phyloP scores from a whole-genome alignment of 2,113 vertebrate genomes.

The Corythornis madagascariensis region DNA sequence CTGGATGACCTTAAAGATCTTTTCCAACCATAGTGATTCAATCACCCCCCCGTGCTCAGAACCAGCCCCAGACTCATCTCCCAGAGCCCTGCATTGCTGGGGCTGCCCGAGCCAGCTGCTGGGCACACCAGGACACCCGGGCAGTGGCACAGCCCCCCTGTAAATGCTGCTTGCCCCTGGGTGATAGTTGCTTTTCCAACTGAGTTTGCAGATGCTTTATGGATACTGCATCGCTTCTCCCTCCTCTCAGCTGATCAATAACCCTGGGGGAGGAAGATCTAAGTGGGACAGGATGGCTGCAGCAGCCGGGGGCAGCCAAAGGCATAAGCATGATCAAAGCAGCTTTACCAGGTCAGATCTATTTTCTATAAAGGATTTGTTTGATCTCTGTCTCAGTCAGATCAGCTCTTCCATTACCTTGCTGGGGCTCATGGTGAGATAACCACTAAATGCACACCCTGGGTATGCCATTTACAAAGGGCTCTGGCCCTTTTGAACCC shows the following conservation, averaged over 20 bases:
- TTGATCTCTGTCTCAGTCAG: background rate
- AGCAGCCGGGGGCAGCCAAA: background rate
- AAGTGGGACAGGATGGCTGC: background rate
- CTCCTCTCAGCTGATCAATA: background rate
- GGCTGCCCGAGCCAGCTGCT: background rate
- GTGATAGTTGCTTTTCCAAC: background rate
- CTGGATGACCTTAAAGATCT: no score
- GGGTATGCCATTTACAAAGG: background rate
- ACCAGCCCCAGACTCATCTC: background rate
- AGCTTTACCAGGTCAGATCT: background rate
- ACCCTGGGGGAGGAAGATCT: background rate
- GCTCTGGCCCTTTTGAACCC: background rate
- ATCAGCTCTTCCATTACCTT: background rate
- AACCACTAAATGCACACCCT: background rate
- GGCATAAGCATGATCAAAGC: background rate
- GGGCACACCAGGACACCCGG: rapidly evolving
- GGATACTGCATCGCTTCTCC: background rate
- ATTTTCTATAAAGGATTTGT: background rate
- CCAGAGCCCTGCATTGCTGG: background rate
- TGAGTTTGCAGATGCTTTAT: background rate
- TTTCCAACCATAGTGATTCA: no score
- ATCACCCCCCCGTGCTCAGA: background rate
- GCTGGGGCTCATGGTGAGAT: background rate
- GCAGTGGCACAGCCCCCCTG: background rate
- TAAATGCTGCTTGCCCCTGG: rapidly evolving